phyloP scores from a whole-genome alignment of 2,888 invertebrate genomes.

The Nemoura dubitans region DNA sequence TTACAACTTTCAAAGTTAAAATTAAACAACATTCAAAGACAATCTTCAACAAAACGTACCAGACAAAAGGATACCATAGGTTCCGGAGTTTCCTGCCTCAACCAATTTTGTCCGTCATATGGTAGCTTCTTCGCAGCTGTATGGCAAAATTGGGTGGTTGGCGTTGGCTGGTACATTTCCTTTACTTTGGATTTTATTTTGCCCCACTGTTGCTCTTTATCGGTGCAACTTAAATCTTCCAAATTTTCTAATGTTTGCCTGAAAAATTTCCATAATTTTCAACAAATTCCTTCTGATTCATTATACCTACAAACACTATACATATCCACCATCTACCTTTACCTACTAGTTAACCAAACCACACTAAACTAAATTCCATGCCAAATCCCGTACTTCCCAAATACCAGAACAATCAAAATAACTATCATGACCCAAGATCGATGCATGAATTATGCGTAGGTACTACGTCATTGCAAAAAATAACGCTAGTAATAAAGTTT shows the following conservation, averaged over 20 bases:
- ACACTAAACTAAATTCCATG: too few species aligned
- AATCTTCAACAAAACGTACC: neutral
- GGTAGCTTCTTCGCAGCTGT: neutral
- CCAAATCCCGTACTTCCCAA: too few species aligned
- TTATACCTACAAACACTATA: too few species aligned
- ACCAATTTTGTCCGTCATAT: neutral
- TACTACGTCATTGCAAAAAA: too few species aligned
- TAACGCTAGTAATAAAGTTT: too few species aligned
- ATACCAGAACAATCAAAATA: neutral
- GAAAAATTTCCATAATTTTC: too few species aligned
- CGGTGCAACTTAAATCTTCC: conserved; percentile 14
- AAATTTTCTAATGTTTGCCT: neutral
- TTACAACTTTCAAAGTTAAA: neutral
- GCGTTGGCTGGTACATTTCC: neutral
- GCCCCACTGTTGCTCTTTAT: neutral
- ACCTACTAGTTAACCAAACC: too few species aligned
- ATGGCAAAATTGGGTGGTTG: neutral
- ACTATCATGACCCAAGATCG: neutral
- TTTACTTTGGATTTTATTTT: conserved; percentile 13
- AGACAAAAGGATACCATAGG: too few species aligned
- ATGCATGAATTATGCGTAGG: too few species aligned
- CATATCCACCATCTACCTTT: too few species aligned
- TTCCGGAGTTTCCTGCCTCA: neutral
- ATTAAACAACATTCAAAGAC: neutral
- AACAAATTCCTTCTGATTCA: neutral